Evolutionary conservation across 2,797 vertebrate species (phyloP).

Genomic region (Agapornis canus): DNA sequence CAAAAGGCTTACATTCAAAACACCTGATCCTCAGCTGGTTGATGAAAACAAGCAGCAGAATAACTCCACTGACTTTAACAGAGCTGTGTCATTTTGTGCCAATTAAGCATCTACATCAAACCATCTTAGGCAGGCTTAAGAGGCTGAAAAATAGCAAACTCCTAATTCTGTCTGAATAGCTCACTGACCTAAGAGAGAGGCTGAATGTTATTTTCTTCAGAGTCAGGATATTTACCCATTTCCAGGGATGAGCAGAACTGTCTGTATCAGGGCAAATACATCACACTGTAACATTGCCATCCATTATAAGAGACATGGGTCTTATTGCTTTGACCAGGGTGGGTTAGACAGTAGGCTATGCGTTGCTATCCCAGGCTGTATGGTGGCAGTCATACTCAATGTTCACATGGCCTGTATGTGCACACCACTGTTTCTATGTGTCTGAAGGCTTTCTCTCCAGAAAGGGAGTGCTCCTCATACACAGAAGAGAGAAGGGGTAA

Average conservation of each 20-base stretch:
- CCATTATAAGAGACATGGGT: accelerated
- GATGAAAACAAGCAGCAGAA: neutral
- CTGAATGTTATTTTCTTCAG: neutral
- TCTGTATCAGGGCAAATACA: neutral
- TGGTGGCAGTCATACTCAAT: no score
- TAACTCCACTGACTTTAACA: neutral
- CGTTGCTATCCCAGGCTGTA: neutral
- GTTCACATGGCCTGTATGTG: accelerated
- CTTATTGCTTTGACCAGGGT: neutral
- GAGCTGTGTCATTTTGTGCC: neutral
- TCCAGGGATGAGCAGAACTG: neutral
- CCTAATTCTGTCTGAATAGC: neutral
- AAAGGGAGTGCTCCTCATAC: neutral
- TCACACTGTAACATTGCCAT: accelerated
- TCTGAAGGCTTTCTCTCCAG: neutral
- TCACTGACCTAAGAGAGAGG: neutral
- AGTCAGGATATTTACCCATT: neutral
- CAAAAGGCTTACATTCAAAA: neutral
- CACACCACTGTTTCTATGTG: neutral
- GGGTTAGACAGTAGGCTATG: no score
- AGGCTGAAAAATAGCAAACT: neutral
- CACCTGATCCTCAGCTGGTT: neutral
- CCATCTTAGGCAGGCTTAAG: neutral
- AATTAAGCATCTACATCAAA: neutral
- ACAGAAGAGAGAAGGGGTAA: accelerated